Conservation (phyloP, 2,888 invertebrate genomes). For the Trissolcus japonicus region DNA sequence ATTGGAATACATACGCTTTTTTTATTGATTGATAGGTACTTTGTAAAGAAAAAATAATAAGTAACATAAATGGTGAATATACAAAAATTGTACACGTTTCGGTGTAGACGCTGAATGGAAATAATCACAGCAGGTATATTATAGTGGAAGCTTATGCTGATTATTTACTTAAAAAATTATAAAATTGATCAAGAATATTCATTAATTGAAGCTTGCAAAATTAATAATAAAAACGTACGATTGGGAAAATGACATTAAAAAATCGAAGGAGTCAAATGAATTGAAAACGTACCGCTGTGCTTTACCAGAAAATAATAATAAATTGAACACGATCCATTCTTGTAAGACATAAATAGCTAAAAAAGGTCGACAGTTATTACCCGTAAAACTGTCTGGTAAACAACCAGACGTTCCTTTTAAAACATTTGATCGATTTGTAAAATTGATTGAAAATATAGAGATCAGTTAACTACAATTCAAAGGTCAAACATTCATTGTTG, state of each 20-base stretch:
- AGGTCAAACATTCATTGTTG: not conserved
- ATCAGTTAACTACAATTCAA: constrained; percentile 8
- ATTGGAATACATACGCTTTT: not conserved
- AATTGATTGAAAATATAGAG: constrained; percentile 23
- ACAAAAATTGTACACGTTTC: no score
- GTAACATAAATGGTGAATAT: not conserved
- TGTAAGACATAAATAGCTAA: constrained; percentile 17
- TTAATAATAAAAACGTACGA: not conserved
- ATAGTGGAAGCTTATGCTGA: not conserved
- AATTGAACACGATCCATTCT: constrained; percentile 11
- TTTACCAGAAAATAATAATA: constrained; percentile 10
- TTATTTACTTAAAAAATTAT: not conserved
- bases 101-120: no score
- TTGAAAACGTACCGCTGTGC: not conserved
- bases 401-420: constrained; percentile 14
- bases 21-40: not conserved
- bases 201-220: not conserved
- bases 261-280: not conserved
- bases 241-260: not conserved
- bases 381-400: constrained; percentile 39
- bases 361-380: constrained; percentile 44
- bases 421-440: constrained; percentile 28
- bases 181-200: not conserved
- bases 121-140: no score
- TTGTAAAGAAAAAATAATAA: not conserved